Evolutionary conservation across 2,113 vertebrate species (phyloP).

Genomic region (Odocoileus virginianus): DNA sequence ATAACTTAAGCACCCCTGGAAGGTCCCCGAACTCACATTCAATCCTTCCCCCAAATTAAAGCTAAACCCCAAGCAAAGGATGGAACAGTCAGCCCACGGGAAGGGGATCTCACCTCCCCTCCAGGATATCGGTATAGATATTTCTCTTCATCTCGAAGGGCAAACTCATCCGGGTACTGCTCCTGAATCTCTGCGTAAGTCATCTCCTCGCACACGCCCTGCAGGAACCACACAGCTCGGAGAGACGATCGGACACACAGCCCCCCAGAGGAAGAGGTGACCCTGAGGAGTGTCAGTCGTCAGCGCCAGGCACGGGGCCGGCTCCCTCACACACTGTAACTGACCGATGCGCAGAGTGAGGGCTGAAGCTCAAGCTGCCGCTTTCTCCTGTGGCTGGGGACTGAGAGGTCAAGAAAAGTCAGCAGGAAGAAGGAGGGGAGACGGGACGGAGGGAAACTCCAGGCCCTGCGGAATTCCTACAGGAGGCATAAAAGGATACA

Average conservation of each 20-base stretch:
- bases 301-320: not conserved
- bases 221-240: not conserved
- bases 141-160: conserved; percentile 95
- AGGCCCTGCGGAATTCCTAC: not conserved
- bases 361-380: not conserved
- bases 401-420: not conserved
- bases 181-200: conserved; percentile 92
- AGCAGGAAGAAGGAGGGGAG: not conserved
- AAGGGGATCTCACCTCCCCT: conserved; percentile 87
- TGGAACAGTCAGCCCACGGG: rapidly evolving
- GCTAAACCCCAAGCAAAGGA: not conserved
- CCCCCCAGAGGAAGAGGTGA: not conserved
- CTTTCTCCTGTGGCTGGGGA: not conserved
- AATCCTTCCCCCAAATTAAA: not conserved
- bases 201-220: conserved; percentile 99
- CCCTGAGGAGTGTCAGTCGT: not conserved
- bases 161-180: conserved; percentile 94
- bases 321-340: not conserved
- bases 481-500: not conserved
- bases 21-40: not conserved
- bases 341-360: not conserved
- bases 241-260: not conserved
- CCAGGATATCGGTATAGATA: conserved; percentile 98
- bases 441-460: not conserved
- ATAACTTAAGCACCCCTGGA: not conserved